Evolutionary conservation across 2,888 invertebrate species (phyloP).

Genomic region (Mimachlamys varia): DNA sequence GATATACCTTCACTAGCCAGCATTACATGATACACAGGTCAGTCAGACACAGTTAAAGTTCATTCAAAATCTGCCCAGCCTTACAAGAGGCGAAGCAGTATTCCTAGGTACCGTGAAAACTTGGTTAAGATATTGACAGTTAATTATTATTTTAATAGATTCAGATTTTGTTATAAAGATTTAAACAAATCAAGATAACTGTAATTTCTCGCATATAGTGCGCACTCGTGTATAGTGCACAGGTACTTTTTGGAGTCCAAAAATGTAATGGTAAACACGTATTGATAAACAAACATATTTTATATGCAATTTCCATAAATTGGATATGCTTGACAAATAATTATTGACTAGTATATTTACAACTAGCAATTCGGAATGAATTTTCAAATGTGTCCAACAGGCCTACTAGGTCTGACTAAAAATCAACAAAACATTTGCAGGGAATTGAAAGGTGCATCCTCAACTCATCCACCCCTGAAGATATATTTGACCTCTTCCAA

Average conservation of each 20-base stretch:
- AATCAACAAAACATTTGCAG: slow-evolving; percentile 23
- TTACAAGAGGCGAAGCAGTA: background rate
- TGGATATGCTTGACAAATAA: no score
- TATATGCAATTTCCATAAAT: no score
- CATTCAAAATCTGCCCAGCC: slow-evolving; percentile 2
- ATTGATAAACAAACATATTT: no score
- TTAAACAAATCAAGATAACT: no score
- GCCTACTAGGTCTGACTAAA: background rate
- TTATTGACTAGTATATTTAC: background rate
- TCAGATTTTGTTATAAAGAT: no score
- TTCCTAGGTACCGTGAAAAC: background rate
- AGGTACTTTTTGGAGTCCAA: no score
- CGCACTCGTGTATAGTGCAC: no score
- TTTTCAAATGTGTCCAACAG: background rate
- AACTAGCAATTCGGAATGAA: background rate
- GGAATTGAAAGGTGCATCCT: background rate
- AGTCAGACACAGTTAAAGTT: background rate
- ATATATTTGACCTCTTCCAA: no score
- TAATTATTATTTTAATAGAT: no score
- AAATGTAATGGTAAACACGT: no score
- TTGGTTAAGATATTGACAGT: background rate
- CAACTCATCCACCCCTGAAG: no score
- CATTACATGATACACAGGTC: background rate
- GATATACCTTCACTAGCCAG: background rate
- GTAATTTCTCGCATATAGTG: no score